These are phyloP conservation scores for Melanocharis versteri DNA, from an alignment of 2,113 vertebrate genomes.

Conservation along the genomic window DNA sequence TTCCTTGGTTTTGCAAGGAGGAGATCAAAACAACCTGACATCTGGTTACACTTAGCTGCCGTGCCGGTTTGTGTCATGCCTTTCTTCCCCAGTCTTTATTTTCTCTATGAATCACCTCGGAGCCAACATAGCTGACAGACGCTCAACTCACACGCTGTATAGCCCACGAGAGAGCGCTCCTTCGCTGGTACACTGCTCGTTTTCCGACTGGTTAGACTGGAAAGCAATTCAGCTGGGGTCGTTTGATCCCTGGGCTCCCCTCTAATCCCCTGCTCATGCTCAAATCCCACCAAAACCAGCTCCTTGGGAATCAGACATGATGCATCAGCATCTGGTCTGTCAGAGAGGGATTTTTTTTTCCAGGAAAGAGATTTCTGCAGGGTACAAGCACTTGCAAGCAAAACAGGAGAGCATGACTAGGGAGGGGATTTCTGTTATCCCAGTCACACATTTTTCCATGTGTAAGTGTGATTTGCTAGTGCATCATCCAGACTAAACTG, in stretches of 20 bases:
- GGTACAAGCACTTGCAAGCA: neutral
- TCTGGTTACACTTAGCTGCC: neutral
- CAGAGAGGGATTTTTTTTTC: neutral
- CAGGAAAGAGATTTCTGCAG: neutral
- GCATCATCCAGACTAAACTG: neutral
- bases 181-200: neutral
- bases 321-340: neutral
- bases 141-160: fast-evolving
- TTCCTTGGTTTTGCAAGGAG: neutral
- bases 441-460: neutral
- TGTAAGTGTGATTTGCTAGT: neutral
- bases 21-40: slow-evolving; percentile 8
- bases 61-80: neutral
- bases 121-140: neutral
- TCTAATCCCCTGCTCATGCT: neutral
- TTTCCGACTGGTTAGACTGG: neutral
- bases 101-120: slow-evolving; percentile 14
- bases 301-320: neutral
- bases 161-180: slow-evolving; percentile 10
- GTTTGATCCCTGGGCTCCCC: neutral
- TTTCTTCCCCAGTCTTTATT: neutral
- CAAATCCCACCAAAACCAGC: neutral
- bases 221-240: neutral
- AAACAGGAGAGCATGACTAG: neutral
- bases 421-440: neutral